Evolutionary conservation across 1,140 invertebrate species (phyloP).

Genomic region (Macrotrachela quadricornifera): DNA sequence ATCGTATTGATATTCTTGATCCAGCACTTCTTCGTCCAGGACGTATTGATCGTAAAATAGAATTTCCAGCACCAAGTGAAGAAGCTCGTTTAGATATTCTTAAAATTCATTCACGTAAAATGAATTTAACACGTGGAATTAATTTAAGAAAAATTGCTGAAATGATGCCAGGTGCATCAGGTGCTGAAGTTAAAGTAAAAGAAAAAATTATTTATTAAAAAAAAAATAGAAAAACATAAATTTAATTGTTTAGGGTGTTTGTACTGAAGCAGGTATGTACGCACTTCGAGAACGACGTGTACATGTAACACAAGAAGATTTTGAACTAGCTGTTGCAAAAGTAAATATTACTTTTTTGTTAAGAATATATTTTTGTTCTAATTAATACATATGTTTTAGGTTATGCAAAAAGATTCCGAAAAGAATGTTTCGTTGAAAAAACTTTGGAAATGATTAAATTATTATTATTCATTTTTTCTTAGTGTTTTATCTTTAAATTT

Average conservation of each 20-base stretch:
- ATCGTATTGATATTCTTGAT: slow-evolving; percentile 94
- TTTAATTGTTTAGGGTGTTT: slow-evolving; percentile 46
- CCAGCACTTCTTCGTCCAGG: slow-evolving; percentile 85
- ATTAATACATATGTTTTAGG: slow-evolving; percentile 27
- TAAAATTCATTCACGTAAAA: slow-evolving; percentile 90
- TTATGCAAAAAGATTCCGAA: slow-evolving; percentile 99
- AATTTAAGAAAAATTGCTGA: slow-evolving; percentile 96
- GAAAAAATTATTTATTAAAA: no score
- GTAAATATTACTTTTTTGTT: slow-evolving; percentile 17
- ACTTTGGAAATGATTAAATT: slow-evolving; percentile 63
- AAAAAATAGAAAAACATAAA: no score
- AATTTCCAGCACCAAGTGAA: slow-evolving; percentile 97
- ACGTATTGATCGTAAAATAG: slow-evolving; percentile 95
- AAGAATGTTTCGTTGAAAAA: slow-evolving; percentile 99
- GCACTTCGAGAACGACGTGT: slow-evolving; percentile 86
- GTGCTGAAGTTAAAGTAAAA: slow-evolving; percentile 79
- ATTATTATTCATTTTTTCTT: no score
- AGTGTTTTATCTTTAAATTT: no score
- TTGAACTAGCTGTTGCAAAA: slow-evolving; percentile 99
- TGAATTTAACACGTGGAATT: slow-evolving; percentile 96
- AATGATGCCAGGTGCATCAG: slow-evolving; percentile 94
- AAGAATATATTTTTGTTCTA: neutral
- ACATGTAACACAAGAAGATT: slow-evolving; percentile 98
- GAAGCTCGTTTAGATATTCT: slow-evolving; percentile 92
- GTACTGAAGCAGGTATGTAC: slow-evolving; percentile 99